Evolutionary conservation across 1,140 invertebrate species (phyloP).

Genomic region (Brachionus rubens): DNA sequence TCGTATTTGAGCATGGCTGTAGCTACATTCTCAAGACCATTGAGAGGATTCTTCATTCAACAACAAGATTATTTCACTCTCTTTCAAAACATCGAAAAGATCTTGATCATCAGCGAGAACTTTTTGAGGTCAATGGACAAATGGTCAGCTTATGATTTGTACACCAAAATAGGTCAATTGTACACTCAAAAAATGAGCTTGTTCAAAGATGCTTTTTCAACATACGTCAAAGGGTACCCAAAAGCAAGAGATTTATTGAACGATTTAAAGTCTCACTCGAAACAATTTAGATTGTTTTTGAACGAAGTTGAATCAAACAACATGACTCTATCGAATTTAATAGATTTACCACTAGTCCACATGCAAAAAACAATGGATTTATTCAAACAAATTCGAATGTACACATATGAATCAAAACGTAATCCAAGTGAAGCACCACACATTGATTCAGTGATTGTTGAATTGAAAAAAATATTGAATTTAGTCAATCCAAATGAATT

Average conservation of each 20-base stretch:
- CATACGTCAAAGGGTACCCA: slow-evolving; percentile 24
- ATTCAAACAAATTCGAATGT: slow-evolving; percentile 39
- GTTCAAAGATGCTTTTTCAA: slow-evolving; percentile 37
- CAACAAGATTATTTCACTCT: slow-evolving; percentile 45
- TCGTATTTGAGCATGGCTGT: slow-evolving; percentile 19
- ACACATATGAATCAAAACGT: background rate
- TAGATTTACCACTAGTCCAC: slow-evolving; percentile 40
- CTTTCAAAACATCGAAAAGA: slow-evolving; percentile 43
- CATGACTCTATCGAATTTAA: slow-evolving; percentile 23
- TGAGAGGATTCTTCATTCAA: slow-evolving; percentile 40
- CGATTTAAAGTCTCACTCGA: slow-evolving; percentile 24
- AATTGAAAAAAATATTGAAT: slow-evolving; percentile 35
- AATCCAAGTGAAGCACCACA: slow-evolving; percentile 30
- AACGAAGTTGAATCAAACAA: background rate
- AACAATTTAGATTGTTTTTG: slow-evolving; percentile 30
- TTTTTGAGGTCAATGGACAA: slow-evolving; percentile 45
- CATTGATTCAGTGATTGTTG: slow-evolving; percentile 45
- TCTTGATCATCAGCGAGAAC: slow-evolving; percentile 32
- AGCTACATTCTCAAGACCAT: slow-evolving; percentile 10
- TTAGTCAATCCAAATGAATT: background rate
- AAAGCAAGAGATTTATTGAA: slow-evolving; percentile 7
- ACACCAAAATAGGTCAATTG: slow-evolving; percentile 40
- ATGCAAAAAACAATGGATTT: slow-evolving; percentile 43
- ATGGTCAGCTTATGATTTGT: slow-evolving; percentile 42
- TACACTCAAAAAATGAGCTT: slow-evolving; percentile 43